A percentile compares a stretch with the other conserved stretches of the same genome.
phyloP scores from a whole-genome alignment of 1,140 invertebrate genomes.

The Ostrea edulis region DNA sequence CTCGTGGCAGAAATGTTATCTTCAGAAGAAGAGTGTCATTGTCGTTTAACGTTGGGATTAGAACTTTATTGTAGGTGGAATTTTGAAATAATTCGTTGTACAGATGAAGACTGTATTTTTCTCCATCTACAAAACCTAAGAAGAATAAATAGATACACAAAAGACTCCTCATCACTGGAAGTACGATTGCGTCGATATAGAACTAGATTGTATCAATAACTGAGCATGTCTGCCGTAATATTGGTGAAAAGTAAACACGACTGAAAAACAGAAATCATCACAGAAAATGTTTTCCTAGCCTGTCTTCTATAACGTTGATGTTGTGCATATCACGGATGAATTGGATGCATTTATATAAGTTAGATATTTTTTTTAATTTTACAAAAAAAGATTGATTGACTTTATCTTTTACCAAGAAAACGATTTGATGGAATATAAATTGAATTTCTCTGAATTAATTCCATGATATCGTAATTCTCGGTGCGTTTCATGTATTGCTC shows the following conservation, averaged over 20 bases:
- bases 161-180: not conserved
- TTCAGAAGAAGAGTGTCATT: not conserved
- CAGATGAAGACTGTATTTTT: not conserved
- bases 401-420: not conserved
- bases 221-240: not conserved
- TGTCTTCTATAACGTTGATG: not conserved
- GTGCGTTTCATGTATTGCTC: not conserved
- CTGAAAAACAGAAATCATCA: not conserved
- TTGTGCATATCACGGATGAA: not conserved
- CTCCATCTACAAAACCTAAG: not conserved
- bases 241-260: not conserved
- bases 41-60: not conserved
- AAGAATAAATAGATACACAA: not conserved
- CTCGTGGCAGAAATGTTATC: slow-evolving; percentile 38
- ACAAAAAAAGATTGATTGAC: not conserved
- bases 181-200: not conserved
- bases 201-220: not conserved
- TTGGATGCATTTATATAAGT: not conserved
- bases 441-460: not conserved
- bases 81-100: not conserved
- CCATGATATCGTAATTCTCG: not conserved
- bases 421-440: not conserved
- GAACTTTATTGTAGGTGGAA: not conserved
- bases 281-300: not conserved
- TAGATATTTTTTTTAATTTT: not conserved